Evolutionary conservation across 1,140 invertebrate species (phyloP).

Genomic region (Drosophila lini): DNA sequence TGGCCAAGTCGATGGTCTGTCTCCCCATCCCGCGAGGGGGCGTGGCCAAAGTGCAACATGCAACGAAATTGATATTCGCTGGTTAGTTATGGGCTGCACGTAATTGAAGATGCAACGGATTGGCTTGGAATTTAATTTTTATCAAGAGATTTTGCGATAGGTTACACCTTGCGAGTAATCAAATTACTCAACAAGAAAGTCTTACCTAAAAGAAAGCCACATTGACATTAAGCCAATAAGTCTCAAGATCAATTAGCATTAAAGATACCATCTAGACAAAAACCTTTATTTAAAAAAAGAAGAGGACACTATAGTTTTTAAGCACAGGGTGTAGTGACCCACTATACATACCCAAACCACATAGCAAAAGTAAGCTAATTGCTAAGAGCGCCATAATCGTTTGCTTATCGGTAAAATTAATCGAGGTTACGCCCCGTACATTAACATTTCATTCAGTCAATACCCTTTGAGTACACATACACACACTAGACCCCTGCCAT

Average conservation of each 20-base stretch:
- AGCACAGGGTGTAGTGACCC: not conserved
- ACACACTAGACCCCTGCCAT: constrained; percentile 1
- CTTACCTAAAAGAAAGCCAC: not conserved
- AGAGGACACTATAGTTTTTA: not conserved
- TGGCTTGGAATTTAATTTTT: constrained; percentile 29
- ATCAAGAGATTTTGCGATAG: constrained; percentile 16
- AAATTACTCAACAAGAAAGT: not conserved
- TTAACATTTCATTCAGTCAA: constrained; percentile 35
- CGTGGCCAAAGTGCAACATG: constrained; percentile 51
- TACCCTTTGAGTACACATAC: constrained; percentile 11
- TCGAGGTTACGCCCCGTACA: constrained; percentile 38
- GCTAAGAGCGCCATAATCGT: constrained; percentile 33
- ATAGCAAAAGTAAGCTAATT: constrained; percentile 46
- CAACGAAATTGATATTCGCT: constrained; percentile 53
- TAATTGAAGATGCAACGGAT: constrained; percentile 39
- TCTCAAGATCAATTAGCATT: not conserved
- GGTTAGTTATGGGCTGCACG: constrained; percentile 41
- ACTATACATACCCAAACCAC: constrained; percentile 2
- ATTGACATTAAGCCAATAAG: not conserved
- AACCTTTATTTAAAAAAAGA: not conserved
- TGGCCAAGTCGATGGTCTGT: constrained; percentile 25
- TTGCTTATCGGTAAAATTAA: constrained; percentile 32
- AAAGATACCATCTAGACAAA: no score
- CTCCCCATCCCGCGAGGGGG: constrained; percentile 10
- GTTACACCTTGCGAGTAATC: not conserved